Conservation (phyloP, 2,888 invertebrate genomes). For the Nemotelus nigrinus region DNA sequence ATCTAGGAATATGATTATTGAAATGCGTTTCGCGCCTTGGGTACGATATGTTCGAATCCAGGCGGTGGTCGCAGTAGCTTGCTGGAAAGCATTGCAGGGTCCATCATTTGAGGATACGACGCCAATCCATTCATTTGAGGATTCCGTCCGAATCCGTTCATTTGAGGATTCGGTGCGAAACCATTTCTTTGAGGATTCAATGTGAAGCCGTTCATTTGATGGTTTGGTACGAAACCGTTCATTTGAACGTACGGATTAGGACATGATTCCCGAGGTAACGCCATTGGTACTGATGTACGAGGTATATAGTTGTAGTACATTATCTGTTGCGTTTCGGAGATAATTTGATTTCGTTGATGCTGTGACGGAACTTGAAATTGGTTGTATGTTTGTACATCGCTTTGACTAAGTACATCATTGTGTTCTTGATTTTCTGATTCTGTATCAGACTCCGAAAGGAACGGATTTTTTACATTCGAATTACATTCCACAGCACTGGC, state of each 20-base stretch:
- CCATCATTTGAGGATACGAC: no score
- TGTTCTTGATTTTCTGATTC: neutral
- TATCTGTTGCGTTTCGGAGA: neutral
- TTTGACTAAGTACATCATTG: no score
- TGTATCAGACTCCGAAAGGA: conserved; percentile 16
- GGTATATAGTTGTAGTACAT: neutral
- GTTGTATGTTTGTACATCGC: no score
- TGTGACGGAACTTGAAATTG: neutral
- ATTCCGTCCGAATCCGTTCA: neutral
- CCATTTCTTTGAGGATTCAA: no score
- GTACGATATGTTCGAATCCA: conserved; percentile 30
- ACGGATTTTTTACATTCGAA: neutral
- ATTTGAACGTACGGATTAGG: no score
- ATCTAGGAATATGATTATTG: neutral
- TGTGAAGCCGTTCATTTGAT: no score
- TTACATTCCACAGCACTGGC: neutral
- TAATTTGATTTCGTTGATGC: neutral
- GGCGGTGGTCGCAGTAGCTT: conserved; percentile 1
- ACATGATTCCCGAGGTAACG: no score
- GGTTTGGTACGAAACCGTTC: no score
- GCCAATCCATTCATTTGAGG: neutral
- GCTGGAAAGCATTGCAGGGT: neutral
- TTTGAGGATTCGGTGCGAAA: neutral
- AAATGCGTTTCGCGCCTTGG: conserved; percentile 10
- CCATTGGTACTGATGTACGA: no score